Evolutionary conservation across 2,888 invertebrate species (phyloP).

Genomic region (Heliconius sara): DNA sequence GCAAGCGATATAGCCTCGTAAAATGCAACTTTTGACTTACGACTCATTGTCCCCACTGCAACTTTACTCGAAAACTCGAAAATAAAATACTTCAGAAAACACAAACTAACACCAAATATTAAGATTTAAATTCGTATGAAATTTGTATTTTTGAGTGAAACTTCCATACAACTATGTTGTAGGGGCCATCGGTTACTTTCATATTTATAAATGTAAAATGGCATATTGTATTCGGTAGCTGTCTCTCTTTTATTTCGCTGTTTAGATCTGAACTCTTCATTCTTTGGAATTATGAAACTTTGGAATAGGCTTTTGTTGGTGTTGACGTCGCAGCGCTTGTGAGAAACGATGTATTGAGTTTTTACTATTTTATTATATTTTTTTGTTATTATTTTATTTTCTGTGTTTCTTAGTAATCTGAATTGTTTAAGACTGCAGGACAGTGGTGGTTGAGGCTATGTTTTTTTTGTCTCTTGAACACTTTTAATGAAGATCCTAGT

Average conservation of each 20-base stretch:
- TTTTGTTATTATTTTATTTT: background rate
- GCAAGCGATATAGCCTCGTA: conserved; percentile 75
- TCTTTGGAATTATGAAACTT: conserved; percentile 48
- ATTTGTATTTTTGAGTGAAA: background rate
- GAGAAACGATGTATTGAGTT: background rate
- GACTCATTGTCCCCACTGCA: conserved; percentile 70
- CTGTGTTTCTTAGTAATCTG: background rate
- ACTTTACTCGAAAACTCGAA: conserved; percentile 46
- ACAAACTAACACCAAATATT: background rate
- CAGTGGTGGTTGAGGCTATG: background rate
- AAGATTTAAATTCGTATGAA: conserved; percentile 11
- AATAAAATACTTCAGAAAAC: background rate
- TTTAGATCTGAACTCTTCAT: conserved; percentile 64
- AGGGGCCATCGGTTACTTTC: conserved; percentile 73
- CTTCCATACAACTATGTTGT: conserved; percentile 68
- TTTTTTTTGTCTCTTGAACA: too few species aligned
- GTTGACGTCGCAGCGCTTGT: conserved; percentile 1
- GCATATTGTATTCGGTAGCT: conserved; percentile 75
- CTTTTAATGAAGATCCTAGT: too few species aligned
- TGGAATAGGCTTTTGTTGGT: conserved; percentile 57
- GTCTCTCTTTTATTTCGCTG: conserved; percentile 46
- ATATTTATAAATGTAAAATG: conserved; percentile 73
- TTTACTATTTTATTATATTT: background rate
- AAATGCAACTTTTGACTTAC: conserved; percentile 74
- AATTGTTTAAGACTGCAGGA: background rate